A percentile compares a stretch with the other conserved stretches of the same genome.
These are phyloP conservation scores for Vidua macroura DNA, from an alignment of 2,113 vertebrate genomes.

Conservation along the genomic window DNA sequence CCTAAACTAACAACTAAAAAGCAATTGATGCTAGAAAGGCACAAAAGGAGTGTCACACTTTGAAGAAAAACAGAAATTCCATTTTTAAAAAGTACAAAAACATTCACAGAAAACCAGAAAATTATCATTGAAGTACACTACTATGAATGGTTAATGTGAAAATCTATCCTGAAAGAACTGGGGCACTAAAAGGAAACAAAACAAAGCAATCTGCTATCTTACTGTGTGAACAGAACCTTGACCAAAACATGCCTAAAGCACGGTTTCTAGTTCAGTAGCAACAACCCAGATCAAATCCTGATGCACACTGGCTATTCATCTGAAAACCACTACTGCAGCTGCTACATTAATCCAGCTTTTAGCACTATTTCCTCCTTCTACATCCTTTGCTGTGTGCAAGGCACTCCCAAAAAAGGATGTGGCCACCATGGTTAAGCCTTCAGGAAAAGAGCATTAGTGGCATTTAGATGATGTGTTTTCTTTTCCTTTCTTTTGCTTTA, in stretches of 20 bases:
- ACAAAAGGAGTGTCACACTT: neutral
- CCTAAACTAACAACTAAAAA: neutral
- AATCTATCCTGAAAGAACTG: constrained; percentile 2
- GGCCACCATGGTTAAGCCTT: neutral
- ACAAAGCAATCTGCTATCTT: neutral
- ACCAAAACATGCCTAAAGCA: neutral
- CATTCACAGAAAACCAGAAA: neutral
- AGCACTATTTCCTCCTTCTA: neutral
- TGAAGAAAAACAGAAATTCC: neutral
- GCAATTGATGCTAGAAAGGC: neutral
- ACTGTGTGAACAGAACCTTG: neutral
- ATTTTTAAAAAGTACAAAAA: neutral
- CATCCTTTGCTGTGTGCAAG: neutral
- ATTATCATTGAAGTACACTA: neutral
- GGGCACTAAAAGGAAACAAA: neutral
- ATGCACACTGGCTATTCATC: neutral
- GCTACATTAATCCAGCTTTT: neutral
- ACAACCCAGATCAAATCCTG: neutral
- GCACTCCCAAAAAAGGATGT: neutral
- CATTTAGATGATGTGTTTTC: neutral
- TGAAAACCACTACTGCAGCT: neutral
- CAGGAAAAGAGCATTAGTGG: neutral
- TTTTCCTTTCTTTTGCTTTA: neutral
- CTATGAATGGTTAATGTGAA: neutral
- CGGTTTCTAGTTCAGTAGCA: neutral